These are phyloP conservation scores for Dendrolimus punctatus DNA, from an alignment of 1,140 invertebrate genomes.

Conservation along the genomic window DNA sequence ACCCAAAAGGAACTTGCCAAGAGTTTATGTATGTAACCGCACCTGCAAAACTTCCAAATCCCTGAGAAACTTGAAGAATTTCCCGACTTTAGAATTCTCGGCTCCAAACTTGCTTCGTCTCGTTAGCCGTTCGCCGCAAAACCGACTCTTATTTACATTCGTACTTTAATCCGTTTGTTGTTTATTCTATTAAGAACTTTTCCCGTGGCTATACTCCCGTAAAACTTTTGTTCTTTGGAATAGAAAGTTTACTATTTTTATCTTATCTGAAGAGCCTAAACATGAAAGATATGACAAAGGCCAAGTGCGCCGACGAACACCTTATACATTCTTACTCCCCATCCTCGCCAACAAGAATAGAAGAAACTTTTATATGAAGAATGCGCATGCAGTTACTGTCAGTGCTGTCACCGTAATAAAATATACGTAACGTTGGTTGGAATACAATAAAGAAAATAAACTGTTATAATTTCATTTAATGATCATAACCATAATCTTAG, in stretches of 20 bases:
- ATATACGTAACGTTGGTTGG: too few relatives aligned
- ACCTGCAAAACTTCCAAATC: slow-evolving; percentile 38
- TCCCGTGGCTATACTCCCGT: slow-evolving; percentile 15
- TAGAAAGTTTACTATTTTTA: background rate
- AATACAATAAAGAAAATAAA: too few relatives aligned
- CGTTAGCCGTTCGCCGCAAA: slow-evolving; percentile 53
- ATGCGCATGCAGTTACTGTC: too few relatives aligned
- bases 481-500: too few relatives aligned
- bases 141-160: slow-evolving; percentile 52
- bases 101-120: slow-evolving; percentile 48
- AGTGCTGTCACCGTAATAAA: too few relatives aligned
- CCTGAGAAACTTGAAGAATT: slow-evolving; percentile 49
- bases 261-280: too few relatives aligned
- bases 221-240: background rate
- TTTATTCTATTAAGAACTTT: slow-evolving; percentile 24
- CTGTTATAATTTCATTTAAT: too few relatives aligned
- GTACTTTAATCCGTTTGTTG: slow-evolving; percentile 59
- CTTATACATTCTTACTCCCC: too few relatives aligned
- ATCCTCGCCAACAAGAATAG: too few relatives aligned
- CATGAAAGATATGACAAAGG: too few relatives aligned
- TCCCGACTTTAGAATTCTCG: slow-evolving; percentile 43
- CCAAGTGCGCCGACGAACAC: too few relatives aligned
- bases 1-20: slow-evolving; percentile 8
- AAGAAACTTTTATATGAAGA: too few relatives aligned
- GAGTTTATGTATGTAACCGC: slow-evolving; percentile 35